Percentiles rank a stretch among this genome's conserved stretches.
These are phyloP conservation scores for Lepidocyrtoides sp. DNA, from an alignment of 2,888 invertebrate genomes.

Conservation along the genomic window DNA sequence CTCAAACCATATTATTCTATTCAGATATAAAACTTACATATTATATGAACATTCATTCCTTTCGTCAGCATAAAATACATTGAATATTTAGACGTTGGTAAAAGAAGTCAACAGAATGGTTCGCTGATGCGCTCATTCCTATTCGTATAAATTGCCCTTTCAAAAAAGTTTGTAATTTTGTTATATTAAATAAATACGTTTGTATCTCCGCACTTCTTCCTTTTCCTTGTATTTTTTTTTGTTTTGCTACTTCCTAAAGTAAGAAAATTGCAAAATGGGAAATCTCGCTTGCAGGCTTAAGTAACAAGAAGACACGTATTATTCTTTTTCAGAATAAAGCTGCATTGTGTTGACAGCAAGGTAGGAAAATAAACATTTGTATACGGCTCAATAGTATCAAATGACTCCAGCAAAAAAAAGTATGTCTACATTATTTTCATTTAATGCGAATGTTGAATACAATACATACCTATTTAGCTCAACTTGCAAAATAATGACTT, in stretches of 20 bases:
- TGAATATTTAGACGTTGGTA: neutral
- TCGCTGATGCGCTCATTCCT: neutral
- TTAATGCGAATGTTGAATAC: too few species aligned
- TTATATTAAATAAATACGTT: constrained; percentile 24
- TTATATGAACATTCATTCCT: neutral
- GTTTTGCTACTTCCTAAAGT: constrained; percentile 16
- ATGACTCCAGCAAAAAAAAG: too few species aligned
- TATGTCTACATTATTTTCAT: too few species aligned
- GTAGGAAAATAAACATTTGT: too few species aligned
- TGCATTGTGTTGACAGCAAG: too few species aligned
- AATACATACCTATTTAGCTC: too few species aligned
- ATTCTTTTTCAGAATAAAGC: neutral
- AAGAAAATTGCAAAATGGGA: constrained; percentile 9
- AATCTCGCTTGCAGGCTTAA: constrained; percentile 14
- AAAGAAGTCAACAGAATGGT: neutral
- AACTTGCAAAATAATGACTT: too few species aligned
- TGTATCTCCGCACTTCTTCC: neutral
- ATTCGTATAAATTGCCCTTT: constrained; percentile 32
- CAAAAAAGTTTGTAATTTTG: constrained; percentile 30
- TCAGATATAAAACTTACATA: neutral
- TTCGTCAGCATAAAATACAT: too few species aligned
- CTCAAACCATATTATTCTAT: neutral
- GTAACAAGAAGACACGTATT: neutral
- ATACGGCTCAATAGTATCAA: too few species aligned
- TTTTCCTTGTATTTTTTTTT: neutral